phyloP scores from a whole-genome alignment of 2,113 vertebrate genomes.

The Perca schrenkii region DNA sequence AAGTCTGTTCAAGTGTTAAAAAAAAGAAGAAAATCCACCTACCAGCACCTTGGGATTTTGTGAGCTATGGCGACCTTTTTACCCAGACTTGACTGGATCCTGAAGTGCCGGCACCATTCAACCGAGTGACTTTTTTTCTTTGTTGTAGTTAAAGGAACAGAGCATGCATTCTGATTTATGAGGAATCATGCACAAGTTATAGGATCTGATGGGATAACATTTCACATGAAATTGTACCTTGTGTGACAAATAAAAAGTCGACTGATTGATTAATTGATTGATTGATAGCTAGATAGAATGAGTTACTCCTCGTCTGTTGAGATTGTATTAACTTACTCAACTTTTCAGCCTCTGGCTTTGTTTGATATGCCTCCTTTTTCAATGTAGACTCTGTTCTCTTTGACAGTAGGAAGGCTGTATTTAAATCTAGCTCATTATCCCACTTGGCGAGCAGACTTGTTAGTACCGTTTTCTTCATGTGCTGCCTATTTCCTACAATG shows the following conservation, averaged over 20 bases:
- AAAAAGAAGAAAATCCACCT: background rate
- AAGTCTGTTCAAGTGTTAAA: background rate
- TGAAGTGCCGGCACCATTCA: too few species aligned
- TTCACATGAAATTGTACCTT: too few species aligned
- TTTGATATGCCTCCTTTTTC: background rate
- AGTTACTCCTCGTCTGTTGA: background rate
- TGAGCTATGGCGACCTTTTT: too few species aligned
- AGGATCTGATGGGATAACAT: too few species aligned
- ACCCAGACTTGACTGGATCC: too few species aligned
- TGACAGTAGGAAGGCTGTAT: constrained; percentile 15
- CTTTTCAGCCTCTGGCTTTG: constrained; percentile 8
- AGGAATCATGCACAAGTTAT: too few species aligned
- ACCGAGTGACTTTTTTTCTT: too few species aligned
- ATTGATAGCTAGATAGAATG: too few species aligned
- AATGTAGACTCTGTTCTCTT: background rate
- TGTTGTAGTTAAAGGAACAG: too few species aligned
- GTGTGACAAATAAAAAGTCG: too few species aligned
- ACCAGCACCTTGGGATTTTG: background rate
- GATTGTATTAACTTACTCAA: background rate
- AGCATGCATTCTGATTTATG: too few species aligned
- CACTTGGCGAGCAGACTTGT: constrained; percentile 15
- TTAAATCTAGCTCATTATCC: constrained; percentile 22
- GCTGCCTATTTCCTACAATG: constrained; percentile 16
- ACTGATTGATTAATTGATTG: too few species aligned
- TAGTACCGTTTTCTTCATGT: constrained; percentile 6